Evolutionary conservation across 2,888 invertebrate genomes (phyloP).

Genomic region (Thera obeliscata): DNA sequence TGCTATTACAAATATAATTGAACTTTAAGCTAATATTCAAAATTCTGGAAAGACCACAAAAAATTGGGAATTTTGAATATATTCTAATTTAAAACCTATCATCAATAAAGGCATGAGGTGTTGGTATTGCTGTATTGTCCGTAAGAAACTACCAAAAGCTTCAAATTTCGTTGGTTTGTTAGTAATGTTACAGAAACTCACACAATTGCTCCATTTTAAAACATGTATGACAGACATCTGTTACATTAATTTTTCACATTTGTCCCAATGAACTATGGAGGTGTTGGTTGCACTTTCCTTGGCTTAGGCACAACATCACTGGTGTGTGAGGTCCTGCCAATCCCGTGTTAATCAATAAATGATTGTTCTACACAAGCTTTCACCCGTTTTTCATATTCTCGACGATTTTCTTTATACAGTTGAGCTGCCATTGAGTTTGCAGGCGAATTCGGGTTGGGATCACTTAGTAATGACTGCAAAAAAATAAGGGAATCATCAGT

Average conservation of each 20-base stretch:
- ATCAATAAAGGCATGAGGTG: conserved; percentile 31
- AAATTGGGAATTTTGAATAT: conserved; percentile 12
- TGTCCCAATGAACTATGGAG: conserved; percentile 76
- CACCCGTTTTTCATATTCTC: conserved; percentile 99
- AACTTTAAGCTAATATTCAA: conserved; percentile 20
- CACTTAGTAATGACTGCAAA: conserved; percentile 98
- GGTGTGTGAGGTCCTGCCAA: conserved; percentile 58
- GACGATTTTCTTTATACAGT: conserved; percentile 99
- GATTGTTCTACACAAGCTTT: conserved; percentile 99
- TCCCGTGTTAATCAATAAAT: conserved; percentile 94
- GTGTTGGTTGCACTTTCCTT: conserved; percentile 56
- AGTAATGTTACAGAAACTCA: conserved; percentile 51
- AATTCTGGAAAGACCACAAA: conserved; percentile 5
- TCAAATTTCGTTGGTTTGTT: conserved; percentile 34
- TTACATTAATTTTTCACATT: conserved; percentile 55
- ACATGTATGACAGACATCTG: conserved; percentile 41
- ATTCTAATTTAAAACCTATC: conserved; percentile 13
- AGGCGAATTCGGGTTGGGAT: conserved; percentile 99
- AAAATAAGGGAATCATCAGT: conserved; percentile 43
- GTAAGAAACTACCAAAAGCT: conserved; percentile 30
- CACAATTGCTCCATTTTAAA: conserved; percentile 45
- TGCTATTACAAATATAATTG: conserved; percentile 19
- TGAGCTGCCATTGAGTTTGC: conserved; percentile 99
- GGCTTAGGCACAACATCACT: conserved; percentile 42
- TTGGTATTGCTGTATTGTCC: conserved; percentile 37